Base-by-base conservation (phyloP, 2,888 invertebrate genomes). In the Eucera pruinosa region DNA sequence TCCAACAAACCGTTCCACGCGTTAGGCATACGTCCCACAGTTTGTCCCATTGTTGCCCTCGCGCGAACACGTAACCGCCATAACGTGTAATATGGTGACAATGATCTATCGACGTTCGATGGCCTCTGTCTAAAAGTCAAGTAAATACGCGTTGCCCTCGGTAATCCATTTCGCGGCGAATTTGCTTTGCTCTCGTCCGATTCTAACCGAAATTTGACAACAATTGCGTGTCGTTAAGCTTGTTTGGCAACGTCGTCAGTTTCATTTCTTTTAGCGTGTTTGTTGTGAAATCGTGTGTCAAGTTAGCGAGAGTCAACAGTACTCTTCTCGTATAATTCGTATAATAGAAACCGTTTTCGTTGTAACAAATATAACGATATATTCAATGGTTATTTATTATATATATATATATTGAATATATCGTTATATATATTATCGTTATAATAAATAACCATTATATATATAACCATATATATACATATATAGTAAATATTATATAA, bases 31-130 rank as follows among this genome's bases (percentile, higher is more conserved):
- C 77, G 78, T 71, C 87, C 88, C 43, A 86, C 50, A 64, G 41
- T 67, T 78, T 89, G 89, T 13, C 89, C 89, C 89, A 89, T 89
- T 64, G 54, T 68, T 61, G 45, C 43, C 27, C 36, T 33, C n/a
- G 13, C 27, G n/a, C 27, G 41, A 54, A n/a, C 39, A 23, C 18
- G 18, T 20, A 50, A 36, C 60, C 45, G n/a, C 9, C 20, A 7
- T 25, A 36, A 52, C 30, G 4, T 18, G 48, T 60, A 43, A 48
- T n/a, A 27, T 20, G 25, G 15, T 41, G 33, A 27, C 18, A 41
- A 50, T 41, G 48, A 61, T 27, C 25, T 54, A 47, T 20, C 33
- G 52, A n/a, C n/a, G 20, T 27, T 52, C 54, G 30, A 27, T 55
- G 55, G 55, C 39, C 61, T 27, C 33, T 66, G 66, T 36, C 20